Base-by-base conservation (phyloP, 2,797 vertebrate genomes). In the Mus caroli region DNA sequence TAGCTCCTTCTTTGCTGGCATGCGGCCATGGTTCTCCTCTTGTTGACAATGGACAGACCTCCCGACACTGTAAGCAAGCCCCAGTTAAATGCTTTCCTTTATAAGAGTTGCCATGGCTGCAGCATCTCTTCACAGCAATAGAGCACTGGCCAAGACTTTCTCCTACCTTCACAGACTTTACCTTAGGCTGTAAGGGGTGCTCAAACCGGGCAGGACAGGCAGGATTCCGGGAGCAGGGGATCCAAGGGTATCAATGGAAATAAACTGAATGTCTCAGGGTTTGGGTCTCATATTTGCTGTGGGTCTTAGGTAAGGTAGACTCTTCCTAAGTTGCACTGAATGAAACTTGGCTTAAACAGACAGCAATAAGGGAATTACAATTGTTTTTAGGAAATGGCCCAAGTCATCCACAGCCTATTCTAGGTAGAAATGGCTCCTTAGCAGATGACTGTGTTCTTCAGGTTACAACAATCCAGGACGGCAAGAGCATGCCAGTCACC, bases 301-400 rank as follows among this genome's bases (percentile, higher is more conserved):
- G 77, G 69, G 43, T 77, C n/a, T 58, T 77, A 37, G 13, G 14
- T 22, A 71, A 22, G 20, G 8, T 28, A 94, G 50, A 22, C 54
- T 88, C 14, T 80, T 77, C 50, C 80, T 83, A 94, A 73, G 12
- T 86, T 91, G 83, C 73, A 43, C 34, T 89, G 34, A 95, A 75
- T 73, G 43, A 24, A 90, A 87, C 10, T 96, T 92, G 88, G 58
- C 52, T 90, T 88, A 91, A 90, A 88, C 88, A 86, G 88, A 92
- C 90, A 93, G 58, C 85, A 92, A 88, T 14, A 43, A 67, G 3
- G 92, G 24, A 92, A 88, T 20, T 60, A 26, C 75, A 43, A 50
- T 58, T 56, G 40, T 31, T 92, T 56, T 86, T 92, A 94, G 50
- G 54, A 91, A 91, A 93, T 62, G 93, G 3, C 20, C 69, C 50